Percentiles rank a stretch among this genome's conserved stretches.
phyloP scores from a whole-genome alignment of 2,888 invertebrate genomes.

The Hirtodrosophila confusa region DNA sequence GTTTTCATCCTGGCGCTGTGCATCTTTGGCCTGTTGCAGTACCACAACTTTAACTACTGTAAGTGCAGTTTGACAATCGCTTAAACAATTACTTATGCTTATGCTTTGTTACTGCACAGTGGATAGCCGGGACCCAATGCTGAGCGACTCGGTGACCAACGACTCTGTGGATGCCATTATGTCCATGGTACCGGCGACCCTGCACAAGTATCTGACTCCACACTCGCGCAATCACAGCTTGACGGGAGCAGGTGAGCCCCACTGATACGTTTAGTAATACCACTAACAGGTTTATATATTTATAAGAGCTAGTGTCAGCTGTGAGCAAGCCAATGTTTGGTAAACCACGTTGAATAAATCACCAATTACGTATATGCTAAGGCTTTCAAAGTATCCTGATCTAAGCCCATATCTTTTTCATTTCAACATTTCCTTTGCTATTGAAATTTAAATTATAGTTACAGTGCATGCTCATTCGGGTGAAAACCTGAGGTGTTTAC shows the following conservation, averaged over 20 bases:
- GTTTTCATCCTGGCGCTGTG: conserved; percentile 82
- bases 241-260: conserved; percentile 53
- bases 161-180: conserved; percentile 91
- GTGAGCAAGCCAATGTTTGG: too few species aligned
- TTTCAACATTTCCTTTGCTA: too few species aligned
- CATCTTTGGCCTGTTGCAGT: conserved; percentile 83
- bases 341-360: too few species aligned
- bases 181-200: conserved; percentile 91
- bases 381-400: too few species aligned
- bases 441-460: too few species aligned
- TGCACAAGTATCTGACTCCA: conserved; percentile 91
- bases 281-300: too few species aligned
- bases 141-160: conserved; percentile 85
- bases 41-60: conserved; percentile 84
- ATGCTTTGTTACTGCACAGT: conserved; percentile 54
- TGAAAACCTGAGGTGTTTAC: too few species aligned
- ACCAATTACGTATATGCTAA: too few species aligned
- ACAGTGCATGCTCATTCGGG: too few species aligned
- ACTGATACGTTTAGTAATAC: not conserved
- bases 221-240: conserved; percentile 87
- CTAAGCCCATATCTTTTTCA: too few species aligned
- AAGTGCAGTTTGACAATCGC: conserved; percentile 41
- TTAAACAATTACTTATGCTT: not conserved
- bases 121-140: conserved; percentile 84
- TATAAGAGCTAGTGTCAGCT: too few species aligned